A percentile compares a stretch with the other conserved stretches of the same genome.
Conservation (phyloP, 2,888 invertebrate genomes). For the Ametastegia equiseti region DNA sequence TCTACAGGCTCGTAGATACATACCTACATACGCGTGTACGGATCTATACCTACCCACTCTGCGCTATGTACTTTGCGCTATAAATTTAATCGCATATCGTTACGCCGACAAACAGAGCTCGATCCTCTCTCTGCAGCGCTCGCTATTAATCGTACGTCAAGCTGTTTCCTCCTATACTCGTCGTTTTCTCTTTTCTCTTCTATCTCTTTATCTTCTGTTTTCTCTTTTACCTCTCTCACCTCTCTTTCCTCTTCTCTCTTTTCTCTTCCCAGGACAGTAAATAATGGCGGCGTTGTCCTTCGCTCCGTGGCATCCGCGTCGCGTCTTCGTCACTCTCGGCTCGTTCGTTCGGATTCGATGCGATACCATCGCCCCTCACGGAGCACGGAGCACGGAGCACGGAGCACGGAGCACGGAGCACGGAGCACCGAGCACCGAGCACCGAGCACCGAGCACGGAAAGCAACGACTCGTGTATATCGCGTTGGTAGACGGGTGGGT, state of each 20-base stretch:
- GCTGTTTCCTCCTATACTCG: conserved; percentile 57
- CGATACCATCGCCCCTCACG: conserved; percentile 26
- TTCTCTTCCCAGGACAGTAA: conserved; percentile 28
- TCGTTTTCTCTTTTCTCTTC: conserved; percentile 28
- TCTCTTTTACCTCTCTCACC: not conserved
- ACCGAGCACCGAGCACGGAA: not conserved
- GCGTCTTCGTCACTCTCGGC: conserved; percentile 37
- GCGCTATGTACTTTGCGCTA: not conserved
- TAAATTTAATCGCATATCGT: conserved; percentile 57
- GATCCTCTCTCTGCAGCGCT: conserved; percentile 40
- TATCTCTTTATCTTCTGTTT: not conserved
- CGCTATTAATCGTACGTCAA: conserved; percentile 59
- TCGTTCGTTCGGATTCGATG: conserved; percentile 27
- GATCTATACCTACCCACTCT: not conserved
- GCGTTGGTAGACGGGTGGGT: not conserved
- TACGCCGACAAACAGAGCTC: conserved; percentile 53
- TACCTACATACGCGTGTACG: not conserved
- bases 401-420: not conserved
- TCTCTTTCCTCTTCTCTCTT: not conserved
- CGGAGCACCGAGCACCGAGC: not conserved
- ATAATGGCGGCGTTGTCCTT: conserved; percentile 49
- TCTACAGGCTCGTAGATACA: not conserved
- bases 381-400: not conserved
- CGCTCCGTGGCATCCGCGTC: not conserved
- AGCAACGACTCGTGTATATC: not conserved